Evolutionary conservation across 2,797 vertebrate species (phyloP).

Genomic region (Pagetopsis macropterus): DNA sequence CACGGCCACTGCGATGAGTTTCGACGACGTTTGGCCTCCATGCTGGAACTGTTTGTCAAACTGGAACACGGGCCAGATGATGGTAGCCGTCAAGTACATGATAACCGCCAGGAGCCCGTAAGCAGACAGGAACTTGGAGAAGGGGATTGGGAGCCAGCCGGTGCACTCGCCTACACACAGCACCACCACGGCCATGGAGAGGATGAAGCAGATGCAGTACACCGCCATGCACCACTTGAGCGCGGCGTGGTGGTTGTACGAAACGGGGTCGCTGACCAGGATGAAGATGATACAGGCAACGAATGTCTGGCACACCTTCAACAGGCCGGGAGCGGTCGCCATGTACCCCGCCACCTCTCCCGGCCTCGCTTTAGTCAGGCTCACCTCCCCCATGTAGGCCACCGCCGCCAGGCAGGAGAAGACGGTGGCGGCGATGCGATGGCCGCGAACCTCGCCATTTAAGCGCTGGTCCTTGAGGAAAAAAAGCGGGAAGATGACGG

Average conservation of each 20-base stretch:
- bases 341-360: conserved; percentile 92
- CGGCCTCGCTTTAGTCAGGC: conserved; percentile 85
- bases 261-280: conserved; percentile 75
- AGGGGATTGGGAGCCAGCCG: conserved; percentile 85
- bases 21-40: rapidly evolving
- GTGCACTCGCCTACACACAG: conserved; percentile 89
- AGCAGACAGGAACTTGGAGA: conserved; percentile 87
- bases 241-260: conserved; percentile 68
- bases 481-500: conserved; percentile 86
- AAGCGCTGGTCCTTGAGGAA: conserved; percentile 45
- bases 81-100: conserved; percentile 85
- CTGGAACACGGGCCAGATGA: conserved; percentile 91
- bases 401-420: conserved; percentile 89
- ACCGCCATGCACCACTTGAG: conserved; percentile 91
- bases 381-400: conserved; percentile 88
- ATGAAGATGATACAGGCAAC: conserved; percentile 90
- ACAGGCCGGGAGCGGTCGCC: conserved; percentile 88
- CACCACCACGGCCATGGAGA: conserved; percentile 87
- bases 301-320: conserved; percentile 92
- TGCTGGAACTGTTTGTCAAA: conserved; percentile 68
- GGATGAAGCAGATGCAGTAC: conserved; percentile 92
- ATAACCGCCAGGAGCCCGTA: conserved; percentile 86
- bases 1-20: conserved; percentile 59
- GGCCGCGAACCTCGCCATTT: rapidly evolving
- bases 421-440: conserved; percentile 82